A percentile compares a stretch with the other conserved stretches of the same genome.
These are phyloP conservation scores for Orussus abietinus DNA, from an alignment of 1,140 invertebrate genomes.

Conservation along the genomic window DNA sequence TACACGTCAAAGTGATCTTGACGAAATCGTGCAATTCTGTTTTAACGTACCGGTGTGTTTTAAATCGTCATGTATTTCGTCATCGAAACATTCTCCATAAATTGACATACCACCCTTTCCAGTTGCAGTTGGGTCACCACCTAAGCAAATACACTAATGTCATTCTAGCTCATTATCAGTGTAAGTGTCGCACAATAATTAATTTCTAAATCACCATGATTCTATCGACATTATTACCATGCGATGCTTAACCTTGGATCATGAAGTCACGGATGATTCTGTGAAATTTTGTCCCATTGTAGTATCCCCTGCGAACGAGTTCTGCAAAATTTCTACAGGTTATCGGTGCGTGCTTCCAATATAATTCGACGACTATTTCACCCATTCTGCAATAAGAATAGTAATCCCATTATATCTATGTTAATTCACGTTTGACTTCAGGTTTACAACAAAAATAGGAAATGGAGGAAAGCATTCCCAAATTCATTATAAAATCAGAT, in stretches of 20 bases:
- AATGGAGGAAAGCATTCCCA: too few relatives aligned
- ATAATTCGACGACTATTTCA: constrained; percentile 85
- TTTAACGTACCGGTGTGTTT: constrained; percentile 80
- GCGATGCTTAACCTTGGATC: constrained; percentile 72
- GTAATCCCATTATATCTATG: too few relatives aligned
- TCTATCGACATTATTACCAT: constrained; percentile 4
- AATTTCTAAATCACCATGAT: background rate
- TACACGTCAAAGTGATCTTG: constrained; percentile 5
- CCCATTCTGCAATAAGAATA: constrained; percentile 83
- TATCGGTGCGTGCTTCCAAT: constrained; percentile 95
- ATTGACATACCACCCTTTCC: constrained; percentile 94
- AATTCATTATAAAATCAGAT: too few relatives aligned
- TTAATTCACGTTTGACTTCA: too few relatives aligned
- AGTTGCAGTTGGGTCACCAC: constrained; percentile 90
- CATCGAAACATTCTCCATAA: constrained; percentile 91
- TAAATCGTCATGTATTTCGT: constrained; percentile 92
- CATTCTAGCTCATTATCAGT: constrained; percentile 1
- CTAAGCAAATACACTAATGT: constrained; percentile 36
- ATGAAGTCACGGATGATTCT: constrained; percentile 95
- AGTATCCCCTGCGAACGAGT: constrained; percentile 86
- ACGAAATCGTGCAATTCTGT: constrained; percentile 5
- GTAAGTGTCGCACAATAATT: constrained; percentile 1
- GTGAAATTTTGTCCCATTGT: constrained; percentile 95
- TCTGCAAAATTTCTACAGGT: constrained; percentile 98
- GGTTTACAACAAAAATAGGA: too few relatives aligned